phyloP scores from a whole-genome alignment of 1,140 invertebrate species.

The Microplitis demolitor region DNA sequence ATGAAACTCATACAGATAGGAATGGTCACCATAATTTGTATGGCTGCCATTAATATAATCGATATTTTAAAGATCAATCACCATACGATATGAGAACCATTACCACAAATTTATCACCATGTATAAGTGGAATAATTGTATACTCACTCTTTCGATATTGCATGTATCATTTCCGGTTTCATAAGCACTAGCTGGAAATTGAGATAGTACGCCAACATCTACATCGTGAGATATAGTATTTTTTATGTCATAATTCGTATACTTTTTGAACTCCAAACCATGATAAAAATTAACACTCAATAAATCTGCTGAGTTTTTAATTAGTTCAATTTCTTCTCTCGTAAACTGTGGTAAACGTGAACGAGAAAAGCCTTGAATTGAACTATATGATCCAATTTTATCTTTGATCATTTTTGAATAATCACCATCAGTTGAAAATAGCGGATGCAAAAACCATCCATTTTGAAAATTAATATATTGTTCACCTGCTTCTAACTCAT shows the following conservation, averaged over 20 bases:
- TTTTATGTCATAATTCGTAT: not conserved
- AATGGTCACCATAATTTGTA: too few species aligned
- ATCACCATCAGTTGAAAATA: slow-evolving; percentile 60
- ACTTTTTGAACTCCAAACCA: slow-evolving; percentile 3
- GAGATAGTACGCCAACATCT: not conserved
- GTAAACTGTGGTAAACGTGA: slow-evolving; percentile 64
- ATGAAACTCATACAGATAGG: too few species aligned
- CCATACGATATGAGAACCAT: too few species aligned
- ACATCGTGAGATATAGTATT: slow-evolving; percentile 11
- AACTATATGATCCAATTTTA: slow-evolving; percentile 54
- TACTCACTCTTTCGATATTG: too few species aligned
- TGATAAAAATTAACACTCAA: slow-evolving; percentile 57
- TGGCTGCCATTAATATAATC: too few species aligned
- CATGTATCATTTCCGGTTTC: too few species aligned
- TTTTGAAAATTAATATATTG: slow-evolving; percentile 63
- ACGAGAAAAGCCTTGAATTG: slow-evolving; percentile 47
- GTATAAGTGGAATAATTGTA: too few species aligned
- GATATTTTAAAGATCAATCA: too few species aligned
- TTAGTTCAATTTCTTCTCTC: slow-evolving; percentile 50
- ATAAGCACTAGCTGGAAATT: too few species aligned
- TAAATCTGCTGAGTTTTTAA: slow-evolving; percentile 57
- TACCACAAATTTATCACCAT: too few species aligned
- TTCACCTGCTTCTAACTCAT: slow-evolving; percentile 64
- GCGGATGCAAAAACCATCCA: slow-evolving; percentile 62
- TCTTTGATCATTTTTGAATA: slow-evolving; percentile 63